Percentiles rank a stretch among this genome's conserved stretches.
These are phyloP conservation scores for Varroa destructor DNA, from an alignment of 1,140 invertebrate genomes.

Conservation along the genomic window DNA sequence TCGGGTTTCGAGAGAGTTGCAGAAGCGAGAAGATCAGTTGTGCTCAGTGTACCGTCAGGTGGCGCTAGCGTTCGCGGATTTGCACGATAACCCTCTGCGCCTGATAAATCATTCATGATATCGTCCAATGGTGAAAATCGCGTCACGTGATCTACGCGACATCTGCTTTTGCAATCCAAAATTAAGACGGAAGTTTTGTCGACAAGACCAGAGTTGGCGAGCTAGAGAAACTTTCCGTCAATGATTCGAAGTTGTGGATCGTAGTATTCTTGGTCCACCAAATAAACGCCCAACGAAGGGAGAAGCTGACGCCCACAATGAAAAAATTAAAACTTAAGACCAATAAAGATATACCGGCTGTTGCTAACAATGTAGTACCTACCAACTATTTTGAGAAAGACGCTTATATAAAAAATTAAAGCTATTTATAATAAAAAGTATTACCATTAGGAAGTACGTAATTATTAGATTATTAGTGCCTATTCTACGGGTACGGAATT, in stretches of 20 bases:
- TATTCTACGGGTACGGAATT: no score
- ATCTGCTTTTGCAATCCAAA: slow-evolving; percentile 60
- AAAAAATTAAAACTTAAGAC: no score
- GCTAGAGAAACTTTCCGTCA: slow-evolving; percentile 64
- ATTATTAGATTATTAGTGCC: no score
- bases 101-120: slow-evolving; percentile 90
- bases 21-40: slow-evolving; percentile 58
- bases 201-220: slow-evolving; percentile 51
- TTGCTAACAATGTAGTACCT: no score
- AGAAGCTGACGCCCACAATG: no score
- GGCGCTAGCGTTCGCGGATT: slow-evolving; percentile 86
- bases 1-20: slow-evolving; percentile 55
- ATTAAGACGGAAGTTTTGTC: slow-evolving; percentile 57
- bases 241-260: slow-evolving; percentile 80
- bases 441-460: no score
- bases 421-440: no score
- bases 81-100: slow-evolving; percentile 91
- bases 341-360: no score
- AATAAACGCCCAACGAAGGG: background rate
- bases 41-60: slow-evolving; percentile 65
- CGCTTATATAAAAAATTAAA: no score
- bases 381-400: no score
- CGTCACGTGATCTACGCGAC: slow-evolving; percentile 58
- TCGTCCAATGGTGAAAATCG: slow-evolving; percentile 71
- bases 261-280: background rate